Percentiles rank a stretch among this genome's conserved stretches.
Conservation (phyloP, 1,140 invertebrate genomes). For the Brachionus paranguensis region DNA sequence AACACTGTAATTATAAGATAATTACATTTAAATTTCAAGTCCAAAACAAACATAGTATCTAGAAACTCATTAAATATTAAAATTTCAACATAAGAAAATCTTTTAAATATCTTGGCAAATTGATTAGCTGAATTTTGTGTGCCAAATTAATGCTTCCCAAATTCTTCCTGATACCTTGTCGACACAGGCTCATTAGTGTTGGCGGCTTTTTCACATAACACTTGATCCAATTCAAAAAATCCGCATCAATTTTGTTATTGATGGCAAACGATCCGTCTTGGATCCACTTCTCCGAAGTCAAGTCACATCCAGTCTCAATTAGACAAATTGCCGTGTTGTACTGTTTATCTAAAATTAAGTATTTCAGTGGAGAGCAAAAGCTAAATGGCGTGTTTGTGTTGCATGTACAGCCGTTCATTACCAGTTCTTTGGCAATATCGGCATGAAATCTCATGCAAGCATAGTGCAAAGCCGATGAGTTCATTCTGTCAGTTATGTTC, state of each 20-base stretch:
- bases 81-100: conserved; percentile 25
- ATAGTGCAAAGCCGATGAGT: conserved; percentile 47
- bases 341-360: conserved; percentile 30
- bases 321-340: background rate
- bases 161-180: background rate
- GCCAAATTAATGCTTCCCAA: background rate
- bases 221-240: conserved; percentile 12
- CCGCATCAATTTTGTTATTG: conserved; percentile 1
- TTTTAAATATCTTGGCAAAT: background rate
- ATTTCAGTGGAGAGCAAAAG: conserved; percentile 16
- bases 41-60: background rate
- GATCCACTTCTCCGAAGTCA: conserved; percentile 12
- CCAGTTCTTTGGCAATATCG: conserved; percentile 41
- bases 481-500: conserved; percentile 45
- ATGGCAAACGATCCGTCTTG: background rate
- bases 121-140: background rate
- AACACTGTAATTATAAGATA: background rate
- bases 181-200: background rate
- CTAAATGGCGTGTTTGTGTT: conserved; percentile 41
- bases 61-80: background rate
- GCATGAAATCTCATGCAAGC: conserved; percentile 44
- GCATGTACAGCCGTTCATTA: conserved; percentile 44
- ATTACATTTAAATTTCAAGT: background rate
- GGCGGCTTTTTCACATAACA: conserved; percentile 1
- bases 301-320: conserved; percentile 29